A percentile compares a stretch with the other conserved stretches of the same genome.
phyloP scores from a whole-genome alignment of 2,888 invertebrate genomes.

The Argyresthia albistria region DNA sequence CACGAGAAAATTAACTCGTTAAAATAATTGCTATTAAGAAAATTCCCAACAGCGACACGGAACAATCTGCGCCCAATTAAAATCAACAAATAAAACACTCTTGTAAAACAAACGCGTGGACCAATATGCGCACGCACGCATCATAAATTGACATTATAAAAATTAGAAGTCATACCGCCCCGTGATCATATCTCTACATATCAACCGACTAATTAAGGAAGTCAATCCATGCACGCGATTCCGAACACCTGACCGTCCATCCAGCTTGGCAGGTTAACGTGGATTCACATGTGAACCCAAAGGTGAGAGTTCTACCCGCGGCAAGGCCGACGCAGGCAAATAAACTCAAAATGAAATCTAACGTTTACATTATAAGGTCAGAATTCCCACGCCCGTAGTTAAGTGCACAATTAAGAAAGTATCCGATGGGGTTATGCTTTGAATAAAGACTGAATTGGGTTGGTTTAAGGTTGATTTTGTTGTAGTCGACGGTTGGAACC shows the following conservation, averaged over 20 bases:
- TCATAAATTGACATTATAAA: conserved; percentile 53
- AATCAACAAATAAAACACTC: conserved; percentile 15
- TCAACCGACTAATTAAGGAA: conserved; percentile 38
- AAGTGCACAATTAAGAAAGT: conserved; percentile 68
- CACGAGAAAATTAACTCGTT: not conserved
- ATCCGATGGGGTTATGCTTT: conserved; percentile 37
- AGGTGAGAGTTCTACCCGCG: conserved; percentile 68
- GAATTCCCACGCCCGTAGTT: conserved; percentile 42
- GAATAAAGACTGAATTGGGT: conserved; percentile 32
- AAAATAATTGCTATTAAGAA: not conserved
- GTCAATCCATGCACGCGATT: conserved; percentile 21
- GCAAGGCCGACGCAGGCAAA: conserved; percentile 57
- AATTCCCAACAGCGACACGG: not conserved
- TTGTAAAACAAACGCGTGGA: conserved; percentile 50
- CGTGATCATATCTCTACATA: conserved; percentile 36
- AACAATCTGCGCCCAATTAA: not conserved
- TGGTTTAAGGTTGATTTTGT: conserved; percentile 37
- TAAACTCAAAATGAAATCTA: conserved; percentile 46
- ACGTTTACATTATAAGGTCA: conserved; percentile 44
- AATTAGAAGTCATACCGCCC: conserved; percentile 54
- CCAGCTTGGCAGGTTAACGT: conserved; percentile 59
- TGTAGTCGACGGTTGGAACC: conserved; percentile 25
- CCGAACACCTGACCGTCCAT: conserved; percentile 47
- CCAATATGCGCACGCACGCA: conserved; percentile 31
- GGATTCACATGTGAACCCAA: conserved; percentile 66